phyloP scores from a whole-genome alignment of 2,113 vertebrate genomes.

The Apodemus speciosus region DNA sequence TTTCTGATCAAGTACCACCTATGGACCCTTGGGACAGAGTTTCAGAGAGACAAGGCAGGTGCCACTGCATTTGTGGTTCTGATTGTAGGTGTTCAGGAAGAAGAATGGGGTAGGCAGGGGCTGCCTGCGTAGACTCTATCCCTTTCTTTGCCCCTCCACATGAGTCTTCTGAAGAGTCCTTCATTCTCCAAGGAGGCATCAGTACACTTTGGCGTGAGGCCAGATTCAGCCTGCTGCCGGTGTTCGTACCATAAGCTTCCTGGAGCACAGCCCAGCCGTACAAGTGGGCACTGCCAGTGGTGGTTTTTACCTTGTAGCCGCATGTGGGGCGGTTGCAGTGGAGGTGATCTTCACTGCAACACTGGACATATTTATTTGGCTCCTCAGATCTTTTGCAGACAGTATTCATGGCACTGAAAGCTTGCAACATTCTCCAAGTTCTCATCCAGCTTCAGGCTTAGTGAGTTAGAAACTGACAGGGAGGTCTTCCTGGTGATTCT shows the following conservation, averaged over 20 bases:
- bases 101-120: background rate
- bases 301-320: no score
- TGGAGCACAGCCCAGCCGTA: background rate
- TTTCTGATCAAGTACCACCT: background rate
- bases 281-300: accelerated
- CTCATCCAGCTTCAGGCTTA: background rate
- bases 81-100: background rate
- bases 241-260: background rate
- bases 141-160: background rate
- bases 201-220: background rate
- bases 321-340: background rate
- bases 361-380: background rate
- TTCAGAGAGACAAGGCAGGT: constrained; percentile 3
- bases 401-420: accelerated
- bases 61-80: background rate
- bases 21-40: background rate
- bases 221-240: background rate
- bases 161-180: background rate
- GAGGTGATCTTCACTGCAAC: background rate
- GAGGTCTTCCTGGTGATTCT: background rate
- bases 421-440: background rate
- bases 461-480: background rate
- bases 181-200: background rate
- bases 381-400: background rate
- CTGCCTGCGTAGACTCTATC: no score